These are phyloP conservation scores for Drosophila baimaii DNA, from an alignment of 1,140 invertebrate genomes.

Conservation along the genomic window DNA sequence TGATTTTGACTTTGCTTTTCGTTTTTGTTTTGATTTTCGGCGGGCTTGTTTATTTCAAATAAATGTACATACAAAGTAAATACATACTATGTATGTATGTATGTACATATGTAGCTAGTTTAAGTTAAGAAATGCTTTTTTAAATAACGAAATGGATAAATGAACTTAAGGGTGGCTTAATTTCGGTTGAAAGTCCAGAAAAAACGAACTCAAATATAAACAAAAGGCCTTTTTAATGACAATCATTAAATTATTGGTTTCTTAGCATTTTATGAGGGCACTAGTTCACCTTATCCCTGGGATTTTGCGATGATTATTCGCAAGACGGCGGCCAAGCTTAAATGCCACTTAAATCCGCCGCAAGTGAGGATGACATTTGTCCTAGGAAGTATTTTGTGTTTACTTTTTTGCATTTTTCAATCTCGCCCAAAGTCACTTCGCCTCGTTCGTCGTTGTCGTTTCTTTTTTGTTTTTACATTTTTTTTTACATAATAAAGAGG, in stretches of 20 bases:
- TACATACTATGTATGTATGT: too few species aligned
- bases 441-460: not conserved
- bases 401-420: slow-evolving; percentile 14
- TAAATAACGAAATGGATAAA: too few species aligned
- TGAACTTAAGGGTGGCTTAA: too few species aligned
- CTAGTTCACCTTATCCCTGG: not conserved
- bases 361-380: slow-evolving; percentile 19
- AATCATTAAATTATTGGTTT: not conserved
- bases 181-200: too few species aligned
- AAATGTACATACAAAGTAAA: too few species aligned
- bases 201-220: not conserved
- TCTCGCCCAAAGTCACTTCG: slow-evolving; percentile 23
- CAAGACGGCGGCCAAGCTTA: not conserved
- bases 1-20: slow-evolving; percentile 10
- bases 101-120: too few species aligned
- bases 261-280: not conserved
- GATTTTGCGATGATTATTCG: not conserved
- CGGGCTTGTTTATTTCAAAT: not conserved
- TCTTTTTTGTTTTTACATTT: not conserved
- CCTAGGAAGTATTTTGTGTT: slow-evolving; percentile 27
- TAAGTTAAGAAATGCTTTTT: not conserved
- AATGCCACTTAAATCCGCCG: not conserved
- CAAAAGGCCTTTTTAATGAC: not conserved
- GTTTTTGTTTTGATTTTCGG: slow-evolving; percentile 3
- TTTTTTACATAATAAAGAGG: slow-evolving; percentile 33